These are phyloP conservation scores for Nasua narica DNA, from an alignment of 2,797 vertebrate genomes.

Conservation along the genomic window DNA sequence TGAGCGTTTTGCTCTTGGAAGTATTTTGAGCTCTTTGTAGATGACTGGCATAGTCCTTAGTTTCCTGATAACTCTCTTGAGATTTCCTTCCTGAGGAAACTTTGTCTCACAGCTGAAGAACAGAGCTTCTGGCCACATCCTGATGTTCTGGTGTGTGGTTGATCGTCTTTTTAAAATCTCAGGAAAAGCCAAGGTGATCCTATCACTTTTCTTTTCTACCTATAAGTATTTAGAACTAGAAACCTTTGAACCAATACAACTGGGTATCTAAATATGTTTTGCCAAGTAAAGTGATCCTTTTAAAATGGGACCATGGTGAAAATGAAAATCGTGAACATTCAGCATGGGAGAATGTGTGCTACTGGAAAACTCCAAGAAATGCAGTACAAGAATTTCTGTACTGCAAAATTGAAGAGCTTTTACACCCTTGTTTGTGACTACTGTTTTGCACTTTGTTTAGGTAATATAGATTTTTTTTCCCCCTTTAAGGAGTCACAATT, in stretches of 20 bases:
- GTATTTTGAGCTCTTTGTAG: slow-evolving; percentile 37
- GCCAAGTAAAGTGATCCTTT: background rate
- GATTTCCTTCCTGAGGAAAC: slow-evolving; percentile 52
- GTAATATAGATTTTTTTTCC: background rate
- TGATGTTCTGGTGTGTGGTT: background rate
- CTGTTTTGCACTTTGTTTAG: background rate
- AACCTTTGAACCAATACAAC: background rate
- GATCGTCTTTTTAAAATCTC: background rate
- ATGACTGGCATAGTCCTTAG: background rate
- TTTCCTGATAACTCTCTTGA: slow-evolving; percentile 33
- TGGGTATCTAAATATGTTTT: slow-evolving; percentile 10
- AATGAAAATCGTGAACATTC: slow-evolving; percentile 23
- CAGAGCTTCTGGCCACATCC: background rate
- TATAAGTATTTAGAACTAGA: slow-evolving; percentile 2
- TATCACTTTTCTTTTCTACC: background rate
- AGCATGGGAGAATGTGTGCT: background rate
- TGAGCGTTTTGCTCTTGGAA: background rate
- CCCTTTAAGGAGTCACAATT: background rate
- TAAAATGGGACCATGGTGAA: background rate
- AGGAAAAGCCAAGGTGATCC: background rate
- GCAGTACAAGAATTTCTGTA: background rate
- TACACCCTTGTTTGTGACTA: background rate
- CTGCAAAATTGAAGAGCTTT: background rate
- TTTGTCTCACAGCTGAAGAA: background rate
- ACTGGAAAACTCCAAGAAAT: background rate